Evolutionary conservation across 2,797 vertebrate genomes (phyloP).

Genomic region (Tapirus indicus): DNA sequence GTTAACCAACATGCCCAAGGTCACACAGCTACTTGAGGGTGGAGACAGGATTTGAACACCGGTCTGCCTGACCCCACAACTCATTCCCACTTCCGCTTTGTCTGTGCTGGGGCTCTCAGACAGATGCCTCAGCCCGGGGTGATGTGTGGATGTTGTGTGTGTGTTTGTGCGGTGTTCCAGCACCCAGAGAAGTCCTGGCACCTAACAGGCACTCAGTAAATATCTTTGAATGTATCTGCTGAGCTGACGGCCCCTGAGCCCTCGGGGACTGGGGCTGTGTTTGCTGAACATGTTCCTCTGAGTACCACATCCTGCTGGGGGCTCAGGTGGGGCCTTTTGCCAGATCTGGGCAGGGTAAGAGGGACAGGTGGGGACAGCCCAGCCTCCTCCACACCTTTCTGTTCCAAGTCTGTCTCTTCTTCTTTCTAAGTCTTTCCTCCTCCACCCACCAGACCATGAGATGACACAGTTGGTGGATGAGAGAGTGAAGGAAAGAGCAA

Average conservation of each 20-base stretch:
- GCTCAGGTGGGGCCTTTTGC: background rate
- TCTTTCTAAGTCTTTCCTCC: background rate
- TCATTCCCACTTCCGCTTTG: background rate
- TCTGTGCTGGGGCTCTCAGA: background rate
- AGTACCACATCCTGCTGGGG: background rate
- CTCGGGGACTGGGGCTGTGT: background rate
- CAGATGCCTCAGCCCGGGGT: background rate
- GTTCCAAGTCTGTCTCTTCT: background rate
- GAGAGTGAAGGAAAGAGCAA: background rate
- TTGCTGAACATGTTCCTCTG: background rate
- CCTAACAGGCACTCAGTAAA: background rate
- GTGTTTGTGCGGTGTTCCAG: background rate
- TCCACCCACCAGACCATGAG: background rate
- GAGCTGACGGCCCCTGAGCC: background rate
- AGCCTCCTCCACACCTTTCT: background rate
- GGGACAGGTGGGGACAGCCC: background rate
- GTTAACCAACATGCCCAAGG: background rate
- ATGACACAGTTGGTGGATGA: background rate
- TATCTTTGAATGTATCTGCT: background rate
- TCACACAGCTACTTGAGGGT: constrained; percentile 19
- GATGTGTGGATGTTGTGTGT: background rate
- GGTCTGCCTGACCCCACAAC: background rate
- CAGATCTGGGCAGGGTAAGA: background rate
- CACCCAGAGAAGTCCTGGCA: background rate
- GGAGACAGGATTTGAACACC: constrained; percentile 5